Percentiles rank a stretch among this genome's conserved stretches.
phyloP scores from a whole-genome alignment of 2,888 invertebrate genomes.

The Chydorus sphaericus region DNA sequence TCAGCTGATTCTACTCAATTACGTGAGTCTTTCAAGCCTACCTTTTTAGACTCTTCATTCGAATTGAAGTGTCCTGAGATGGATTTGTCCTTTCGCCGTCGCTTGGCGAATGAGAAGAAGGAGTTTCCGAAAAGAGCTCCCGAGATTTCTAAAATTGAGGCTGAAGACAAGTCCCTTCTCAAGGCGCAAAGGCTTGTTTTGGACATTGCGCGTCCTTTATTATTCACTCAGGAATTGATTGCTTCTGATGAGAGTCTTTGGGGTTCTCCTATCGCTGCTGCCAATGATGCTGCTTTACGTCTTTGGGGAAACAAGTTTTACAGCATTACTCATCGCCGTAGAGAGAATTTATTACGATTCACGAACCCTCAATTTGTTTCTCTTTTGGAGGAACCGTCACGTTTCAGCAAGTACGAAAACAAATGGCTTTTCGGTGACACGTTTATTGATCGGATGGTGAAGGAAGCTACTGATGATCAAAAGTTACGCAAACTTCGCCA shows the following conservation, averaged over 20 bases:
- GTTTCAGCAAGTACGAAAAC: neutral
- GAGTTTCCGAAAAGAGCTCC: too few species aligned
- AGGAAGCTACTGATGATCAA: neutral
- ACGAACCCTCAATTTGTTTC: neutral
- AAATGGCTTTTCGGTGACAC: neutral
- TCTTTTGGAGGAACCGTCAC: neutral
- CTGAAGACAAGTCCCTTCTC: neutral
- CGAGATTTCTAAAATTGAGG: neutral
- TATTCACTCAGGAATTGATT: neutral
- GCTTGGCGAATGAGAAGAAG: neutral
- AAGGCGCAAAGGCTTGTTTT: neutral
- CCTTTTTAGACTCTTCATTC: neutral
- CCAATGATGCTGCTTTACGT: neutral
- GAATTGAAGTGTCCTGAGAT: neutral
- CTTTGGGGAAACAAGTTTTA: neutral
- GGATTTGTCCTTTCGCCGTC: neutral
- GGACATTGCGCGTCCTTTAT: neutral
- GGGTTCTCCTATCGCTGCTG: neutral
- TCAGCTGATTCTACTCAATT: neutral
- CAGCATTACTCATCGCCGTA: neutral
- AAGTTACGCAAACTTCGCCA: neutral
- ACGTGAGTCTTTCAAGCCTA: neutral
- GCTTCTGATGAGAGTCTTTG: neutral
- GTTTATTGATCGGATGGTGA: neutral
- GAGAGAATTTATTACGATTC: neutral